Base-by-base conservation (phyloP, 1,140 invertebrate genomes). In the Drosophila athabasca region DNA sequence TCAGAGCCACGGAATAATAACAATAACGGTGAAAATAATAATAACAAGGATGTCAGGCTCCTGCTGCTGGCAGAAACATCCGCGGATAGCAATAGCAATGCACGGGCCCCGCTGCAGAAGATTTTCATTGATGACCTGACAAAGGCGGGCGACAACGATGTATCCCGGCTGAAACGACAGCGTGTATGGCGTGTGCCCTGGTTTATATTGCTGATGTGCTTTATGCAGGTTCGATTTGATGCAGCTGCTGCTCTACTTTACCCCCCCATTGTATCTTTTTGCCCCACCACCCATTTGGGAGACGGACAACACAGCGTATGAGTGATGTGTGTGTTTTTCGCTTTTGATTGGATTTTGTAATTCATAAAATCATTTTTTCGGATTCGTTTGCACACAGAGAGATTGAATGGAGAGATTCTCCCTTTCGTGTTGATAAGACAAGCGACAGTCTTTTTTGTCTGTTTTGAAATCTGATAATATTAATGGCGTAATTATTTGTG, bases 121-220 rank as follows among this genome's bases (percentile, higher is more conserved):
- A 79, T 74, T 54, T 85, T 85, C 79, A 85, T 90, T 71, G 79
- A 90, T 73, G 78, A 90, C 62, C 78, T 85, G 76, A 72, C 66
- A 58, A 49, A 53, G 51, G 19, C 31, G 51, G 51, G 15, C 19
- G 29, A 35, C 13, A 22, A 19, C 24, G 58, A 48, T 48, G 46
- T 9, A 35, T 9, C 31, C 31, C 17, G n/a, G 44, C 44, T 35
- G 39, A 22, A 51, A 26, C 43, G 35, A 41, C 59, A 54, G 26
- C 72, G 55, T 2, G 46, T 67, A 15, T 80, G 85, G 80, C 78
- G 75, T 51, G 78, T 90, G 71, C 87, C 87, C 75, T 90, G 81
- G 85, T 90, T 90, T 49, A 84, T 90, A 43, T 72, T 90, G 46
- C 39, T 68, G 69, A 90, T 90, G 76, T 70, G 78, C 53, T 61